Evolutionary conservation across 2,888 invertebrate species (phyloP), one percentile per base, ranked within the genome.

Genomic region (Lagria hirta): DNA sequence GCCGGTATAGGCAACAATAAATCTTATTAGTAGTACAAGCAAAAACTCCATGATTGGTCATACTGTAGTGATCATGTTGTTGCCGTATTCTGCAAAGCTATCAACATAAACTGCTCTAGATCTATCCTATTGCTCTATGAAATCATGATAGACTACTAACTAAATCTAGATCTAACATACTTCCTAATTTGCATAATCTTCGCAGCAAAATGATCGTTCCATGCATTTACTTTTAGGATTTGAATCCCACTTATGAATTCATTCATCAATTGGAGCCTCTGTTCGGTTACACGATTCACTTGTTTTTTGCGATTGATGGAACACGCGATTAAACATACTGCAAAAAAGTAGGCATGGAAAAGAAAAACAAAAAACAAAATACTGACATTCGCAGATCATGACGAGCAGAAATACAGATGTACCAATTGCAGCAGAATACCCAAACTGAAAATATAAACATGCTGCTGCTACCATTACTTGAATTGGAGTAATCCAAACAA

Each of bases 401-500:
- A 72, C 71, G 8, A 71, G 27, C 2, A 74, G 55, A 60, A 80
- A 71, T 32, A 77, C 70, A n/a, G 70, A 70, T 22, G 79, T 76
- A 11, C 81, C 81, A 48, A 76, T 68, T 17, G 77, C 61, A 2
- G 79, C 74, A 1, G 77, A 69, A n/a, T 73, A 58, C 5, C 77
- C 78, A 53, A 78, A 74, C 18, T 52, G 52, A 53, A 80, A 85
- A 72, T 88, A 78, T 2, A 91, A 76, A 55, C 78, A 82, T 4
- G 21, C 12, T 5, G 86, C 78, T 3, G 88, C 82, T 14, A 88
- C 75, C 0, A 82, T 59, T 11, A 86, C 83, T 68, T 91, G 85
- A 1, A 90, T 65, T 0, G 92, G 91, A 0, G 87, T 87, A 10
- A 89, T 75, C 77, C 90, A 84, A 2, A 93, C 69, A 62, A 87